Base-by-base conservation (phyloP, 2,797 vertebrate species). In the Premnoplex brunnescens region DNA sequence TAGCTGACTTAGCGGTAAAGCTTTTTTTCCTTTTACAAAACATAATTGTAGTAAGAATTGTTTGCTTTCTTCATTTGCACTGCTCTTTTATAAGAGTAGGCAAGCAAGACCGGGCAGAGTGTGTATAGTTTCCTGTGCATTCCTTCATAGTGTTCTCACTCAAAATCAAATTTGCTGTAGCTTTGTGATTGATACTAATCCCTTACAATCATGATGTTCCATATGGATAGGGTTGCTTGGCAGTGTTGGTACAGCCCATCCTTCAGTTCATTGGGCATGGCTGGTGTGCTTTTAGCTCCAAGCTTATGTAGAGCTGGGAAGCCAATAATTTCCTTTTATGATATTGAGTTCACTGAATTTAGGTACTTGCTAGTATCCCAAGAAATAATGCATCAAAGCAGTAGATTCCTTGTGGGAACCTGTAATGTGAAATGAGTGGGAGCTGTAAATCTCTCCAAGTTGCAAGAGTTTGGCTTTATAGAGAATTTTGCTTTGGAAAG, bases 1-100 rank as follows among this genome's bases (percentile, higher is more conserved):
- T 98, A 58, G 97, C 94, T 97, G 99, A 99, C 91, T 98, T 99
- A 93, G 99, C 97, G 99, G 99, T 99, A 98, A 98, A 97, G 63
- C 68, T 14, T 63, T 67, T 46, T 90, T 88, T 49, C 30, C 30
- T 79, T 79, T 78, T 48, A 24, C 20, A 56, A 46, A 58, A 58
- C 51, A 15, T 64, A 64, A 51, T 37, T 87, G 28, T 54, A 86
- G 39, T 48, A 43, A 21, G 34, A 93, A 36, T 77, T 4, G 18
- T 88, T 88, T 67, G 11, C 68, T 84, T 86, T 55, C 34, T 88
- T 81, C 26, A 34, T 80, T 89, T 94, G 24, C 44, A n/a, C 23
- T 92, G 73, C 39, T 88, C 20, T 81, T 66, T 95, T 89, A 4
- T 83, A 94, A 67, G 12, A 80, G 41, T 18, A 85, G 55, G 18